phyloP scores from a whole-genome alignment of 2,113 vertebrate genomes.

The Epinephelus lanceolatus region DNA sequence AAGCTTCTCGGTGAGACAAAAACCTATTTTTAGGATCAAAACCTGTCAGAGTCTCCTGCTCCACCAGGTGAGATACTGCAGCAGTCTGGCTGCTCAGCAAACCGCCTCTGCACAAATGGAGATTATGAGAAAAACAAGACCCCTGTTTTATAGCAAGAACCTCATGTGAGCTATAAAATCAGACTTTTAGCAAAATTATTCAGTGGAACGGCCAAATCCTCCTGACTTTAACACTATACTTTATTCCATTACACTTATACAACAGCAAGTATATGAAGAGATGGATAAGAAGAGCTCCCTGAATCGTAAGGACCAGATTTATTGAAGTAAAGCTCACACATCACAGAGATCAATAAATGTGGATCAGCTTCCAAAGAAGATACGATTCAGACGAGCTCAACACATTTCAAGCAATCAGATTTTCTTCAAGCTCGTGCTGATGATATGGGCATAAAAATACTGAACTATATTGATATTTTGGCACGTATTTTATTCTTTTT shows the following conservation, averaged over 20 bases:
- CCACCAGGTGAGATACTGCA: neutral
- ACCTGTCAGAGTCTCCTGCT: neutral
- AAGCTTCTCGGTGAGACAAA: neutral
- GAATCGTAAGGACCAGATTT: neutral
- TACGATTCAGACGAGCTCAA: neutral
- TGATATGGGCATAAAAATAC: neutral
- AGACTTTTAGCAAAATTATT: neutral
- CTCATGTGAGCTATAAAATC: neutral
- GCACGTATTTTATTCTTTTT: neutral
- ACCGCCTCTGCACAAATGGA: neutral
- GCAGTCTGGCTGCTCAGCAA: neutral
- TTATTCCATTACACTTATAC: neutral
- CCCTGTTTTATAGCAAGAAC: neutral
- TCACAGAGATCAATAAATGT: slow-evolving; percentile 39
- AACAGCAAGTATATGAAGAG: neutral
- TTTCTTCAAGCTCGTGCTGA: neutral
- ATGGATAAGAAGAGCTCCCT: neutral
- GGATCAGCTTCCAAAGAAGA: slow-evolving; percentile 20
- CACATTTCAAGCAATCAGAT: neutral
- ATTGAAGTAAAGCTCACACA: slow-evolving; percentile 25
- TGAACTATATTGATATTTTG: neutral
- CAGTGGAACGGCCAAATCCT: slow-evolving; percentile 4
- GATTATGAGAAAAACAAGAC: neutral
- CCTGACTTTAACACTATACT: neutral
- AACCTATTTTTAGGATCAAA: slow-evolving; percentile 23